A percentile compares a stretch with the other conserved stretches of the same genome.
Evolutionary conservation across 2,888 invertebrate species (phyloP).

Genomic region (Polyommatus icarus): DNA sequence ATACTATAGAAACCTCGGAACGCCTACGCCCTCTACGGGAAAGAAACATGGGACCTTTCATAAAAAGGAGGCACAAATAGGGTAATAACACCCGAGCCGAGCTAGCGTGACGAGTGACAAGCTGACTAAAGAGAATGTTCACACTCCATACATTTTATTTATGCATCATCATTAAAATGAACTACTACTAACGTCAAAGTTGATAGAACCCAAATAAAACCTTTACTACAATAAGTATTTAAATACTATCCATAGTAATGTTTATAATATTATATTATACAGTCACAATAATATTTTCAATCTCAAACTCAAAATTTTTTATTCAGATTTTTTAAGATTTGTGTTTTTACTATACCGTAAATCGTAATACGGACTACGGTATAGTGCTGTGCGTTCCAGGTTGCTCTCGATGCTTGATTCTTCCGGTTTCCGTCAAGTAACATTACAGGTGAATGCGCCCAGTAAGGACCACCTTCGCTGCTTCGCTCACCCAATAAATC

Average conservation of each 20-base stretch:
- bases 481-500: neutral
- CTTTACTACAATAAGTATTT: too few relatives aligned
- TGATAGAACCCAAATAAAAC: too few relatives aligned
- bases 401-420: neutral
- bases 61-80: neutral
- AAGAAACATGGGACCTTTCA: neutral
- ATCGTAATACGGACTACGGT: neutral
- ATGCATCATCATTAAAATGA: conserved; percentile 7
- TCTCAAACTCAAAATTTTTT: too few relatives aligned
- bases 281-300: too few relatives aligned
- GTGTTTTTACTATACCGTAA: neutral
- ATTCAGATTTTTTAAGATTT: too few relatives aligned
- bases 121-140: neutral
- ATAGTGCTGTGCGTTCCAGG: neutral
- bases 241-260: too few relatives aligned
- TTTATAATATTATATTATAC: too few relatives aligned
- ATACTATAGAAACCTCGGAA: neutral
- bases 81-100: neutral
- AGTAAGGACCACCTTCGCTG: neutral
- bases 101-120: conserved; percentile 16
- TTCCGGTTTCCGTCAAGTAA: neutral
- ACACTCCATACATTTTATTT: conserved; percentile 2
- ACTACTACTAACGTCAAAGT: neutral
- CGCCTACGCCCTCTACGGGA: neutral
- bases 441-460: neutral